Conservation (phyloP, 2,113 vertebrate species). For the Salvator merianae region DNA sequence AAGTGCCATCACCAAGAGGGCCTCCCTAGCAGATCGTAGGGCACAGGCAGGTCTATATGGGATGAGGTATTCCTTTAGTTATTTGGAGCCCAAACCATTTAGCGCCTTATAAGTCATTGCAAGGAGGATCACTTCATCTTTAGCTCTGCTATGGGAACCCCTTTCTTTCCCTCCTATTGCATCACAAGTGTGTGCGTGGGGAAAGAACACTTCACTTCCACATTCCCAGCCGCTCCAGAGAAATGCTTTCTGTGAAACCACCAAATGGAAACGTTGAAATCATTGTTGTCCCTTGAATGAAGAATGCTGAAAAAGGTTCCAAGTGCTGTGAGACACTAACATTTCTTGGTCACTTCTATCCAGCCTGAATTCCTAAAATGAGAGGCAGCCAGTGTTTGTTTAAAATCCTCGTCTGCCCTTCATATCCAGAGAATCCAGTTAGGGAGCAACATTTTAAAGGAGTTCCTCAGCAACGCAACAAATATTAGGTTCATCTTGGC, state of each 20-base stretch:
- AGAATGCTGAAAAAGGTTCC: background rate
- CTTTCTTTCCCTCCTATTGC: no score
- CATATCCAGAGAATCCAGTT: constrained; percentile 56
- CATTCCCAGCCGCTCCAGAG: no score
- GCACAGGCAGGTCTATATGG: no score
- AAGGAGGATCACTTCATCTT: no score
- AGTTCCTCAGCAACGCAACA: constrained; percentile 71
- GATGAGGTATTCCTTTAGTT: no score
- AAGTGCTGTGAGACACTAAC: constrained; percentile 4
- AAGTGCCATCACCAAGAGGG: no score
- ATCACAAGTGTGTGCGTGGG: no score
- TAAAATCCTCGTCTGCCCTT: constrained; percentile 55
- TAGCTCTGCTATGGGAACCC: no score
- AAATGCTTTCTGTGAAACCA: background rate
- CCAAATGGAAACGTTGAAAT: background rate
- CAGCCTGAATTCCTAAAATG: constrained; percentile 40
- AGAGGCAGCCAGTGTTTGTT: constrained; percentile 43
- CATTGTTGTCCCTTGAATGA: background rate
- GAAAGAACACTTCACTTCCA: no score
- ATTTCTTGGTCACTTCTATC: constrained; percentile 13
- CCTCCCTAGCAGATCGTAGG: no score
- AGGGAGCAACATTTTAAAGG: constrained; percentile 51
- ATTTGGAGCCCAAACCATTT: no score
- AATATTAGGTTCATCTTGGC: constrained; percentile 71
- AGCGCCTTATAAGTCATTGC: no score